Percentiles rank a stretch among this genome's conserved stretches.
phyloP scores from a whole-genome alignment of 2,113 vertebrate genomes.

The Plecotus auritus region DNA sequence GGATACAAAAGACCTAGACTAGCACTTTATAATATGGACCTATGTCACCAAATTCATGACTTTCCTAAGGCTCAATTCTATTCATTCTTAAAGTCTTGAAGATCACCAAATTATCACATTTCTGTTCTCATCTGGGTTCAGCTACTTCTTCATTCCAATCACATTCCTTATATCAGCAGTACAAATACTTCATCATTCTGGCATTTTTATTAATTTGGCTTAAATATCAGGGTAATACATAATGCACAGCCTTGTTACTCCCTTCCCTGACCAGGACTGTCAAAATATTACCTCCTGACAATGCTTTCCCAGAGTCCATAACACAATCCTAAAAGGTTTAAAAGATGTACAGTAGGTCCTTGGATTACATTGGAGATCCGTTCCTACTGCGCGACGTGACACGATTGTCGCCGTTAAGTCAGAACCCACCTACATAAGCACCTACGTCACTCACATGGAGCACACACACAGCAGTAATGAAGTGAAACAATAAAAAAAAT shows the following conservation, averaged over 20 bases:
- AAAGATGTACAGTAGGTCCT: neutral
- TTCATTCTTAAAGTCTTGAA: neutral
- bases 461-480: too few relatives aligned
- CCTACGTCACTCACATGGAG: too few relatives aligned
- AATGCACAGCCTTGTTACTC: neutral
- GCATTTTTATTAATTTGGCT: slow-evolving; percentile 47
- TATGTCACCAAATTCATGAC: neutral
- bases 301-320: neutral
- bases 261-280: neutral
- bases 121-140: neutral
- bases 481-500: too few relatives aligned
- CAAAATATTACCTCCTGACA: slow-evolving; percentile 43
- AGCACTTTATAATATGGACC: neutral
- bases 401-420: too few relatives aligned
- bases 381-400: too few relatives aligned
- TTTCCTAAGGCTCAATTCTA: neutral
- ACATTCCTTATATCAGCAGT: neutral
- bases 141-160: neutral
- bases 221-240: slow-evolving; percentile 26
- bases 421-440: too few relatives aligned
- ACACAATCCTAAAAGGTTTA: neutral
- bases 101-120: neutral
- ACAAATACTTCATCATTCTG: slow-evolving; percentile 41
- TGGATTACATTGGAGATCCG: too few relatives aligned
- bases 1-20: neutral